Conservation (phyloP, 2,888 invertebrate genomes). For the Ophion ventricosus region DNA sequence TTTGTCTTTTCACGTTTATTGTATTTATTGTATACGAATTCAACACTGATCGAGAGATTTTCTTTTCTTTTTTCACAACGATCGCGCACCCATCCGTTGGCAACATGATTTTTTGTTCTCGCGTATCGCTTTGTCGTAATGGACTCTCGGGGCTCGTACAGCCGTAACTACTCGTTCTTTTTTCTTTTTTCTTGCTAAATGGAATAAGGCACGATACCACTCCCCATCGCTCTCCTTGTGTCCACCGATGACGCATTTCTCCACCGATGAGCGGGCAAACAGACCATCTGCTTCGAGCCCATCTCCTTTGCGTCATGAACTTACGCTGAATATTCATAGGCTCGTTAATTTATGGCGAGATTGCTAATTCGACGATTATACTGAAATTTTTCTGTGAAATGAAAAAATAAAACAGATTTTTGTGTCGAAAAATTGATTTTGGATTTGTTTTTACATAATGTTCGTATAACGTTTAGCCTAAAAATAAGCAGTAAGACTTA, state of each 20-base stretch:
- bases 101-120: neutral
- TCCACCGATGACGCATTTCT: slow-evolving; percentile 18
- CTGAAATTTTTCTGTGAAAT: too few relatives aligned
- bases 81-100: slow-evolving; percentile 39
- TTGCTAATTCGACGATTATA: too few relatives aligned
- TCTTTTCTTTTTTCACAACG: neutral
- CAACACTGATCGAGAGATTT: neutral
- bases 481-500: too few relatives aligned
- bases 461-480: too few relatives aligned
- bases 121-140: neutral
- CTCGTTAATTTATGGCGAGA: neutral
- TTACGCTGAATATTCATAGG: neutral
- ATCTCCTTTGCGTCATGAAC: neutral
- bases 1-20: slow-evolving; percentile 35
- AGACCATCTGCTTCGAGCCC: neutral
- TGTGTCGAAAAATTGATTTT: too few relatives aligned
- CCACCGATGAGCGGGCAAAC: neutral
- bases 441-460: too few relatives aligned
- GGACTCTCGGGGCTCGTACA: neutral
- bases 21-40: slow-evolving; percentile 8
- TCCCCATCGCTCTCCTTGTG: slow-evolving; percentile 10
- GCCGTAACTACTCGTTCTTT: neutral
- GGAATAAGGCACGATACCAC: neutral
- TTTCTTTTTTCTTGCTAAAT: neutral
- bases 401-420: too few relatives aligned